Conservation (phyloP, 2,113 vertebrate species). For the Etheostoma cragini region DNA sequence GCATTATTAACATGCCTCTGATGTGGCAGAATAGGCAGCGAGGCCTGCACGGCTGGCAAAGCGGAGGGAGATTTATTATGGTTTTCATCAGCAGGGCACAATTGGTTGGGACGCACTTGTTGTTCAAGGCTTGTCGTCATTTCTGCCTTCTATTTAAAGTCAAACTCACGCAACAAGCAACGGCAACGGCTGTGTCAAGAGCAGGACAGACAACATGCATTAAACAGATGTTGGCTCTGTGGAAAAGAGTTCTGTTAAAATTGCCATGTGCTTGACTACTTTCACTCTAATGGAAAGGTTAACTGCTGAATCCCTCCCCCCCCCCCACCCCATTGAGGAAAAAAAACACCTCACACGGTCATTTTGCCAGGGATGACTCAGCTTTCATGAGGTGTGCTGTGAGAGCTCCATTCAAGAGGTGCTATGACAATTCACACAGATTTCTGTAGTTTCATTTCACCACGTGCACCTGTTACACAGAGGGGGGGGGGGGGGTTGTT, state of each 20-base stretch:
- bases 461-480: constrained; percentile 22
- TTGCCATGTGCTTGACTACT: constrained; percentile 52
- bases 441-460: constrained; percentile 27
- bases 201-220: constrained; percentile 26
- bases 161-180: constrained; percentile 32
- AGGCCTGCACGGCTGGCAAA: constrained; percentile 2
- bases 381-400: constrained; percentile 47
- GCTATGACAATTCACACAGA: constrained; percentile 21
- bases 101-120: constrained; percentile 21
- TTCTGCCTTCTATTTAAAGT: constrained; percentile 58
- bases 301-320: constrained; percentile 16
- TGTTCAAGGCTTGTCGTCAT: constrained; percentile 43
- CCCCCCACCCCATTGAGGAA: background rate
- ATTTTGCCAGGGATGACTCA: constrained; percentile 66
- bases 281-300: constrained; percentile 48
- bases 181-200: constrained; percentile 27
- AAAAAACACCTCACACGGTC: background rate
- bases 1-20: constrained; percentile 61
- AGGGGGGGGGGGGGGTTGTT: constrained; percentile 14
- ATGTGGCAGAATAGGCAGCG: constrained; percentile 25
- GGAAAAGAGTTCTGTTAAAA: constrained; percentile 45
- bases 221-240: constrained; percentile 56
- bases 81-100: constrained; percentile 47
- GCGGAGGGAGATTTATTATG: constrained; percentile 43
- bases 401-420: constrained; percentile 30